These are phyloP conservation scores for Mesitornis unicolor DNA, from an alignment of 2,113 vertebrate genomes.

Conservation along the genomic window DNA sequence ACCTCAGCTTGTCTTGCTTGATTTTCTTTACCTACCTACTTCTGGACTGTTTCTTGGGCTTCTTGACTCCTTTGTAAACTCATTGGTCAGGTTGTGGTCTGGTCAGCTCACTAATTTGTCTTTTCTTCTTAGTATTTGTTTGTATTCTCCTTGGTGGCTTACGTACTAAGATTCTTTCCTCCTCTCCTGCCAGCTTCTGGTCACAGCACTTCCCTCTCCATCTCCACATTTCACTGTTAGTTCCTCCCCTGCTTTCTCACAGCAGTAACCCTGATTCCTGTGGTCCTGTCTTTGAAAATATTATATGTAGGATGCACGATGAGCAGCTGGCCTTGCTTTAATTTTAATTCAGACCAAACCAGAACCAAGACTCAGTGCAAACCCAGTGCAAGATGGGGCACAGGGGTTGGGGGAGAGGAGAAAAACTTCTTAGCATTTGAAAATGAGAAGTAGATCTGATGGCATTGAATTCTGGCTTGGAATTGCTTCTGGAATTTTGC, in stretches of 20 bases:
- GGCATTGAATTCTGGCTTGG: neutral
- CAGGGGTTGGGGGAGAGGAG: neutral
- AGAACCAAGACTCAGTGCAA: neutral
- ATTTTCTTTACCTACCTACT: neutral
- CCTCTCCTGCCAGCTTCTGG: neutral
- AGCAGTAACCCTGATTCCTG: neutral
- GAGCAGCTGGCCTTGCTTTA: neutral
- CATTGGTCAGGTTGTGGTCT: neutral
- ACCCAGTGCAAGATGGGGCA: neutral
- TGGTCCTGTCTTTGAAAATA: neutral
- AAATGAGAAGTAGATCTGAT: neutral
- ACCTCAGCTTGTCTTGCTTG: neutral
- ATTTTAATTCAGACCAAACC: neutral
- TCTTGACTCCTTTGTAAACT: neutral
- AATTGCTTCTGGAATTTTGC: neutral
- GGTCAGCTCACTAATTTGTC: neutral
- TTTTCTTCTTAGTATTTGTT: neutral
- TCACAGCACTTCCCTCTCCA: neutral
- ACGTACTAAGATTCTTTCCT: neutral
- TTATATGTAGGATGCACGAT: neutral
- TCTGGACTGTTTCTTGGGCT: neutral
- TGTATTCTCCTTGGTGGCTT: neutral
- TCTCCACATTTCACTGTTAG: neutral
- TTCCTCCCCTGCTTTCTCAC: neutral
- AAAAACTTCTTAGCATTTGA: neutral